Evolutionary conservation across 1,140 invertebrate genomes (phyloP), one percentile per base, ranked within the genome.

Genomic region (Samia ricini): DNA sequence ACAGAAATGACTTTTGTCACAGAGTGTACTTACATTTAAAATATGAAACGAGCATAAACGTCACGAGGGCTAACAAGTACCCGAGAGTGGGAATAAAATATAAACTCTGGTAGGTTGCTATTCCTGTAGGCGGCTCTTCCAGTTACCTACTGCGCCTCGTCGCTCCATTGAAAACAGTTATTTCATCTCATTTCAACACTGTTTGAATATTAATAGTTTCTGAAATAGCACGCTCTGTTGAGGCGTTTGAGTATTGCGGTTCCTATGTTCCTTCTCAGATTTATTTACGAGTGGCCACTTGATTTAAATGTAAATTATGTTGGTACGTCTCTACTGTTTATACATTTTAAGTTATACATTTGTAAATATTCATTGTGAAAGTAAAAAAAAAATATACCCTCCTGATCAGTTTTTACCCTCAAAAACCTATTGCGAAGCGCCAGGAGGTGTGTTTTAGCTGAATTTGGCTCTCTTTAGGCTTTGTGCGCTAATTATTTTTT

Each of bases 171-270:
- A 36, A 57, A 57, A 23, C 26, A 21, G 56, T 61, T 61, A 61
- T 49, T 61, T 33, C 59, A 61, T 61, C 59, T 61, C 50, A 50
- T n/a, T n/a, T n/a, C n/a, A n/a, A n/a, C n/a, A 33, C 22, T 52
- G 10, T 26, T 51, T 65, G 64, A 65, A 65, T 65, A 65, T 65
- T 65, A 61, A 65, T 65, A 23, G 54, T 10, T 58, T 57, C 56
- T n/a, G 57, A 60, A 64, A 60, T 23, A 24, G 58, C 51, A 52
- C 56, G 51, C 60, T 21, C 56, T 19, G 6, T 12, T 42, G 33
- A 42, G 33, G 33, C 33, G 10, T 42, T 42, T 42, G 33, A 42
- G 12, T 42, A 15, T 42, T 42, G 33, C 12, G 33, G 33, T 42
- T 42, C n/a, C n/a, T 3, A 42, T 42, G n/a, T 42, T 12, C 4